Conservation (phyloP, 2,113 vertebrate species). For the Peucedramus taeniatus region DNA sequence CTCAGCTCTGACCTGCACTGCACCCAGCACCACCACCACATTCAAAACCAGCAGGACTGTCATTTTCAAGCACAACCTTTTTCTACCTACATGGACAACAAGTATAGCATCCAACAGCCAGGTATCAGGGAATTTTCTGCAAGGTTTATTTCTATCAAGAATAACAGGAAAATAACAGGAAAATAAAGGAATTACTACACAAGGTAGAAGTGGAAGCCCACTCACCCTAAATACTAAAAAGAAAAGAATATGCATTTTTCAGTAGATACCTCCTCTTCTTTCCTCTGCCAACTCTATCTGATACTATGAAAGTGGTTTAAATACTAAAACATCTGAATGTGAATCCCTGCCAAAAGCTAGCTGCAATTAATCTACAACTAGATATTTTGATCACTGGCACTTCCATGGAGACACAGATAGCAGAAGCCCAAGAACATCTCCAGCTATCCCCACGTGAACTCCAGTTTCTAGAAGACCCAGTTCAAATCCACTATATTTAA, state of each 20-base stretch:
- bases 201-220: not conserved
- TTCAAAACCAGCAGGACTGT: not conserved
- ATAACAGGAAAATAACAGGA: not conserved
- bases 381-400: constrained; percentile 12
- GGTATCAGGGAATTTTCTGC: not conserved
- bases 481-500: not conserved
- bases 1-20: not conserved
- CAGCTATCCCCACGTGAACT: not conserved
- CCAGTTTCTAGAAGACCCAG: not conserved
- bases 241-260: not conserved
- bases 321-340: not conserved
- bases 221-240: not conserved
- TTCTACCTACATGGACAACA: not conserved
- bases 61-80: not conserved
- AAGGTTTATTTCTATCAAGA: not conserved
- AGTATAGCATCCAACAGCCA: not conserved
- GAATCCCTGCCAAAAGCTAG: constrained; percentile 6
- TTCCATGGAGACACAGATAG: not conserved
- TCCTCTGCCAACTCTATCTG: not conserved
- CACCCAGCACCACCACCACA: not conserved
- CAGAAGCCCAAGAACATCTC: not conserved
- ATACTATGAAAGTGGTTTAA: not conserved
- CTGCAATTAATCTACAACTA: not conserved
- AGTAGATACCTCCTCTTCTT: not conserved
- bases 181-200: not conserved